Evolutionary conservation across 2,113 vertebrate species (phyloP), one percentile per base, ranked within the genome.

Genomic region (Sialia sialis): DNA sequence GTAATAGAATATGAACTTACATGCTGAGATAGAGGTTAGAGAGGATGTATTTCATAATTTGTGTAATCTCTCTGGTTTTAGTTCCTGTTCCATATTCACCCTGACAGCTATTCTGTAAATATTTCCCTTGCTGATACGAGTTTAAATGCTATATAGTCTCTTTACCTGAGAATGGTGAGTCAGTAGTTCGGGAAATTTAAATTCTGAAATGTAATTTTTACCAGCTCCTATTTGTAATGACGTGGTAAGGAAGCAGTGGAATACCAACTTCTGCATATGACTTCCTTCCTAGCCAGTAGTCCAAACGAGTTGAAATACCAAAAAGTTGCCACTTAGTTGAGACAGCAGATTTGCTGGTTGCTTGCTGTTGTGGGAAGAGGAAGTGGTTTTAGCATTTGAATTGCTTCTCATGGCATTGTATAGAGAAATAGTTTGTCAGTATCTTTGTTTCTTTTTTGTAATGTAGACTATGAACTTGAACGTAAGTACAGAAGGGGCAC

Each of bases 61-160:
- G 30, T 75, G 56, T 63, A 58, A 64, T 74, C 60, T 55, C 3
- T 75, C 26, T 86, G 44, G 11, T 44, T 91, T 89, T 81, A 95
- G 56, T 96, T 96, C 80, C 86, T 92, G 68, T 92, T 94, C 51
- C 44, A 10, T 72, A 44, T 87, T 46, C 44, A 91, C 77, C 44
- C 26, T 68, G 77, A 78, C 80, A 84, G 49, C 49, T 78, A 13
- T 52, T 86, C 48, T 79, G 36, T 91, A 81, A 92, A 44, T 67
- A 79, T 64, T 89, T 84, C 41, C n/a, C 56, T 63, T 91, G 64
- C 36, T 89, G 76, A 48, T 81, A 78, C 1, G 3, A 54, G 7
- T 74, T 18, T 49, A 72, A 87, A 64, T 72, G 49, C 48, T 67
- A 0, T 62, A 6, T 59, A 30, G 27, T 80, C 34, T 70, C 59